These are phyloP conservation scores for Chrysopa pallens DNA, from an alignment of 1,140 invertebrate genomes.

Conservation along the genomic window DNA sequence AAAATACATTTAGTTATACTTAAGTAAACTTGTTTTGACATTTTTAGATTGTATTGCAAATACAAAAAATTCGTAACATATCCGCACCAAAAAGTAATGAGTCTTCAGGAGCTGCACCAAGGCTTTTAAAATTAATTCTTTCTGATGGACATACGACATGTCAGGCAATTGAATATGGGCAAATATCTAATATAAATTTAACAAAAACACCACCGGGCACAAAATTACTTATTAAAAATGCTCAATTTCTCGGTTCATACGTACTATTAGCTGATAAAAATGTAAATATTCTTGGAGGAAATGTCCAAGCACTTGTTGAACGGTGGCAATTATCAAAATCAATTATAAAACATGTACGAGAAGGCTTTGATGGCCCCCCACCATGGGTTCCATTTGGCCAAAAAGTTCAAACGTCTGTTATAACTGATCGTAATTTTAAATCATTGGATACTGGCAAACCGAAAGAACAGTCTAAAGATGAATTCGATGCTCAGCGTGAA, in stretches of 20 bases:
- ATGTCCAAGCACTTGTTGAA: conserved; percentile 63
- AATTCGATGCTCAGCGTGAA: conserved; percentile 70
- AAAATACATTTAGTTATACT: conserved; percentile 6
- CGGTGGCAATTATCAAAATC: conserved; percentile 78
- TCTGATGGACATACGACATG: conserved; percentile 68
- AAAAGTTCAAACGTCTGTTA: conserved; percentile 42
- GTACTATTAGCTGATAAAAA: conserved; percentile 42
- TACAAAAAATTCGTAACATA: conserved; percentile 73
- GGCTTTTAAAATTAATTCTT: conserved; percentile 63
- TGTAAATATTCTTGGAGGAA: conserved; percentile 57
- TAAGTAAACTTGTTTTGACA: conserved; percentile 21
- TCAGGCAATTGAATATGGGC: conserved; percentile 55
- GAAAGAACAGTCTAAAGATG: conserved; percentile 43
- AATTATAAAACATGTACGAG: conserved; percentile 51
- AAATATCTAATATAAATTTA: conserved; percentile 43
- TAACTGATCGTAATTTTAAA: conserved; percentile 47
- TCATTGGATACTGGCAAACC: conserved; percentile 40
- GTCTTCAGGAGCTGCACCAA: conserved; percentile 59
- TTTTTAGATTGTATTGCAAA: conserved; percentile 63
- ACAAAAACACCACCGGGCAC: conserved; percentile 56
- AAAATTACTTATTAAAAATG: conserved; percentile 37
- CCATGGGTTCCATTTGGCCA: conserved; percentile 49
- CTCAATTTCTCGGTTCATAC: conserved; percentile 44
- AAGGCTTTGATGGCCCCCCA: conserved; percentile 16
- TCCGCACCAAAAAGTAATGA: conserved; percentile 81